Percentiles rank a stretch among this genome's conserved stretches.
Conservation (phyloP, 37 sponge, comb jelly and placozoan genomes). For the Cladorhizidae sp. region DNA sequence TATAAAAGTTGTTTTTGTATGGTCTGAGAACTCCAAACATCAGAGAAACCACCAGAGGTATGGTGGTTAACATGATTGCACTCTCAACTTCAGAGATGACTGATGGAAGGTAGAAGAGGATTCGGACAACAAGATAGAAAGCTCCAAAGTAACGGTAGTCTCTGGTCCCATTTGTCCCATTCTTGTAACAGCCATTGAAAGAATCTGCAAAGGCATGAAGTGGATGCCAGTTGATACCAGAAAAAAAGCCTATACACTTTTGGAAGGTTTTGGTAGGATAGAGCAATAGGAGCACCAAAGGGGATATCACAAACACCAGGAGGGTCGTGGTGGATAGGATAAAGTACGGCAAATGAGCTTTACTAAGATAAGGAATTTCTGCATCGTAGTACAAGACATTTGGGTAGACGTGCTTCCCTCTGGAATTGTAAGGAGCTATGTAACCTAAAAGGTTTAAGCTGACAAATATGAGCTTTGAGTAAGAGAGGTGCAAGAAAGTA, state of each 20-base stretch:
- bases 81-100: background rate
- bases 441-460: background rate
- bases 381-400: background rate
- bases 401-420: background rate
- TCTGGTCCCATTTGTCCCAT: conserved; percentile 18
- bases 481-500: conserved; percentile 9
- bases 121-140: background rate
- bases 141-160: conserved; percentile 28
- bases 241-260: background rate
- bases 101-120: background rate
- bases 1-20: conserved; percentile 3
- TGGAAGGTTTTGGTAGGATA: conserved; percentile 15
- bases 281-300: background rate
- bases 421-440: background rate
- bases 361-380: background rate
- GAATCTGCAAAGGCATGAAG: background rate
- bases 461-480: conserved; percentile 8
- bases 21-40: background rate
- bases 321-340: background rate
- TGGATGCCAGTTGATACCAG: background rate
- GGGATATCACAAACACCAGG: background rate
- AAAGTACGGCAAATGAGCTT: background rate
- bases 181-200: conserved; percentile 22
- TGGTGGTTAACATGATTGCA: background rate
- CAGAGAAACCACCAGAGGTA: background rate